Conservation (phyloP, 2,797 vertebrate species). For the Phrynocephalus guinanensis region DNA sequence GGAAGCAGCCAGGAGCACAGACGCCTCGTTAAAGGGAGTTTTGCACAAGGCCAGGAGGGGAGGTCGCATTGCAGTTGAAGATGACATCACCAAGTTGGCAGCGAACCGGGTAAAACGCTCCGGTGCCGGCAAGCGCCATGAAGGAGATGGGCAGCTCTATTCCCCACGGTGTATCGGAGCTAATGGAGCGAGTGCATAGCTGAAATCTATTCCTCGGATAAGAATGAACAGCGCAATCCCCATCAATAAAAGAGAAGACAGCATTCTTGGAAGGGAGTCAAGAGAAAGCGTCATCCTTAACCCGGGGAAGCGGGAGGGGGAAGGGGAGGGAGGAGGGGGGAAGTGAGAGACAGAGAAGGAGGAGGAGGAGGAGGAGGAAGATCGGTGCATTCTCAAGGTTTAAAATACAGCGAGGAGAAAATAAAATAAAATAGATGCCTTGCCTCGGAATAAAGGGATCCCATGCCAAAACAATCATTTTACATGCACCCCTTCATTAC, state of each 20-base stretch:
- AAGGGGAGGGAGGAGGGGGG: constrained; percentile 1
- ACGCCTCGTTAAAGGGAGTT: constrained; percentile 16
- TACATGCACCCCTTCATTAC: neutral
- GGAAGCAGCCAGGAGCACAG: accelerated
- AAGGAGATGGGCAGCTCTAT: constrained; percentile 49
- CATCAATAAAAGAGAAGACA: constrained; percentile 47
- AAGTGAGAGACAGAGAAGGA: neutral
- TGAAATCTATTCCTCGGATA: constrained; percentile 51
- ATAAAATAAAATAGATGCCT: constrained; percentile 12
- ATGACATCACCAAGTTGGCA: constrained; percentile 46
- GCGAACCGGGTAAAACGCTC: constrained; percentile 34
- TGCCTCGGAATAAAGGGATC: constrained; percentile 10
- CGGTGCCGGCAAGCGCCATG: constrained; percentile 3
- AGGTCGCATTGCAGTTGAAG: constrained; percentile 26
- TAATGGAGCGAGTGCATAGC: constrained; percentile 47
- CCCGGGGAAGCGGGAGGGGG: neutral
- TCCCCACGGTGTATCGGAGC: constrained; percentile 28
- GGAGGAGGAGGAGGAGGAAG: neutral
- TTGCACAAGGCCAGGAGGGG: constrained; percentile 27
- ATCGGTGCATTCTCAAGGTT: constrained; percentile 37
- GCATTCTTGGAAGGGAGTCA: constrained; percentile 28
- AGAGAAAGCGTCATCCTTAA: constrained; percentile 40
- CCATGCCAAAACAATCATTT: neutral
- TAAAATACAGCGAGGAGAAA: constrained; percentile 25
- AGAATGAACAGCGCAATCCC: constrained; percentile 21